Evolutionary conservation across 1,140 invertebrate species (phyloP).

Genomic region (Scaptodrosophila lebanonensis): DNA sequence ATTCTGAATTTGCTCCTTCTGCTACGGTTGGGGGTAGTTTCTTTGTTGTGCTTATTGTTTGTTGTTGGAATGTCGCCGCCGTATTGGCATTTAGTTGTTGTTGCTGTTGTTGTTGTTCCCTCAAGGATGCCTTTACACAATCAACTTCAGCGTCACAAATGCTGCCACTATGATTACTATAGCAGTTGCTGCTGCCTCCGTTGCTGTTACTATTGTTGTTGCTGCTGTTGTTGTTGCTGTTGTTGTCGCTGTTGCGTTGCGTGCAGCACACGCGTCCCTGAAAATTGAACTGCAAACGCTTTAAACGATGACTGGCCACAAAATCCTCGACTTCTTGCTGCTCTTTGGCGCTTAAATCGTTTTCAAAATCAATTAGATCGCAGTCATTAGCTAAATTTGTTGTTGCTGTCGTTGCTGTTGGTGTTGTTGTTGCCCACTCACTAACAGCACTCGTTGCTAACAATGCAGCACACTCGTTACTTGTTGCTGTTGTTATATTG

Average conservation of each 20-base stretch:
- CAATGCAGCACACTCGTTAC: conserved; percentile 5
- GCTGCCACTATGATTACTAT: conserved; percentile 26
- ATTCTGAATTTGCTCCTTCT: not conserved
- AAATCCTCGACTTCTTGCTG: conserved; percentile 48
- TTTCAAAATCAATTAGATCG: conserved; percentile 66
- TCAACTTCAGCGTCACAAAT: conserved; percentile 32
- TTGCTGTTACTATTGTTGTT: conserved; percentile 24
- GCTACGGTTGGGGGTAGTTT: conserved; percentile 48
- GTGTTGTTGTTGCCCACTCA: not conserved
- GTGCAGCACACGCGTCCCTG: conserved; percentile 59
- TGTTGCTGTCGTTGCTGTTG: conserved; percentile 20
- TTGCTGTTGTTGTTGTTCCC: conserved; percentile 24
- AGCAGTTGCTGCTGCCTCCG: conserved; percentile 13
- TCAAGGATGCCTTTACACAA: conserved; percentile 73
- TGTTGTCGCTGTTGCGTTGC: conserved; percentile 6
- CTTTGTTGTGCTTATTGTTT: conserved; percentile 60
- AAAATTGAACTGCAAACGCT: conserved; percentile 71
- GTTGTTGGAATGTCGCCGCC: conserved; percentile 7
- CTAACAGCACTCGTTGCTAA: too few relatives aligned
- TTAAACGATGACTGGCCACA: conserved; percentile 67
- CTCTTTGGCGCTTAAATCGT: conserved; percentile 21
- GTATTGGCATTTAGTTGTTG: conserved; percentile 27
- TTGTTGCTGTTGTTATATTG: not conserved
- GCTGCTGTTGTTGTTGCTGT: conserved; percentile 27
- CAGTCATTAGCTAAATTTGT: conserved; percentile 55